These are phyloP conservation scores for Melanogrammus aeglefinus DNA, from an alignment of 2,797 vertebrate species.

Conservation along the genomic window DNA sequence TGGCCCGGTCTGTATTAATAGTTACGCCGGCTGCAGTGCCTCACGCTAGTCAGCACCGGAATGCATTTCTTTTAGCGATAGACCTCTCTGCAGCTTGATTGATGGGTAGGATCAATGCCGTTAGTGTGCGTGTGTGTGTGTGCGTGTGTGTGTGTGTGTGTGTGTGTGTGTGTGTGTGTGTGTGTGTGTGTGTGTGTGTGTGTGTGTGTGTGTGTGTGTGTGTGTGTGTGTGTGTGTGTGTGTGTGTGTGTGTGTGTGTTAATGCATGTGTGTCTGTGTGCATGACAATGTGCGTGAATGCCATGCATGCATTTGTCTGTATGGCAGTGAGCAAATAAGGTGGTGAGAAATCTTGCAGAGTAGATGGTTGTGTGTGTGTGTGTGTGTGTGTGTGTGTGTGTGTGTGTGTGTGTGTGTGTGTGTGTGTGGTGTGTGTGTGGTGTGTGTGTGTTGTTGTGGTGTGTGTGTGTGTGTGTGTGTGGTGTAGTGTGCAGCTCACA, in stretches of 20 bases:
- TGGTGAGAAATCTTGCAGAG: conserved; percentile 36
- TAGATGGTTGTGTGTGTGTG: conserved; percentile 17
- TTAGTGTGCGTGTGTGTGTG: conserved; percentile 14
- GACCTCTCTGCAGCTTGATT: conserved; percentile 60
- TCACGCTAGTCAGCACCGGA: conserved; percentile 50
- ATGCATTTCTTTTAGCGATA: conserved; percentile 61
- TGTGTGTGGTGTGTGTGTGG: not conserved
- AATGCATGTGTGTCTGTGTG: not conserved
- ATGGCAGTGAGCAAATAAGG: conserved; percentile 62
- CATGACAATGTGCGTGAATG: not conserved
- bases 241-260: conserved; percentile 10
- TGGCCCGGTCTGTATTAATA: conserved; percentile 47
- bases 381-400: not conserved
- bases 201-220: not conserved
- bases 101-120: conserved; percentile 66
- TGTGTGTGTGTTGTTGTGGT: not conserved
- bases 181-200: conserved; percentile 8
- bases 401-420: not conserved
- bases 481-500: conserved; percentile 35
- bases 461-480: not conserved
- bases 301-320: conserved; percentile 47
- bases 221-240: not conserved
- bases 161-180: conserved; percentile 8
- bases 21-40: conserved; percentile 51
- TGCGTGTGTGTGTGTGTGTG: conserved; percentile 7